Evolutionary conservation across 2,113 vertebrate genomes (phyloP).

Genomic region (Sturnus vulgaris): DNA sequence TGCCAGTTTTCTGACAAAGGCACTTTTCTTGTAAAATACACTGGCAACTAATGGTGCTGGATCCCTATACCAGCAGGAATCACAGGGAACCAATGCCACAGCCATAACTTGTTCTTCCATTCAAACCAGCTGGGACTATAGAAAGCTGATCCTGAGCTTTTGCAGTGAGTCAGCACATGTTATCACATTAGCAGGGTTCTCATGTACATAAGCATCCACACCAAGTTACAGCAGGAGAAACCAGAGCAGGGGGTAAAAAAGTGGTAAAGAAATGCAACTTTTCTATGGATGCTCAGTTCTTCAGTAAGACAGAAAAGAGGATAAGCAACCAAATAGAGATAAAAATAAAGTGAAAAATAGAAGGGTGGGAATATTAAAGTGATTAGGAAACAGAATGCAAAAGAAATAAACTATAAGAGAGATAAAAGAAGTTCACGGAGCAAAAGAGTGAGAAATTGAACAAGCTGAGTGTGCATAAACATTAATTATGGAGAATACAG

Average conservation of each 20-base stretch:
- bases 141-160: not conserved
- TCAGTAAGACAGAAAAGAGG: not conserved
- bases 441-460: not conserved
- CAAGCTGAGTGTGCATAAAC: not conserved
- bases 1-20: not conserved
- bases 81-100: not conserved
- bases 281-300: not conserved
- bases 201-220: not conserved
- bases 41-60: not conserved
- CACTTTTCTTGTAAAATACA: not conserved
- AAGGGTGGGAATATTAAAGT: not conserved
- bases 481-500: not conserved
- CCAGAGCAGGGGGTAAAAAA: not conserved
- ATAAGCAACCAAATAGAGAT: not conserved
- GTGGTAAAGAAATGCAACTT: not conserved
- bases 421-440: not conserved
- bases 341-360: not conserved
- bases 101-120: not conserved
- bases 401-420: not conserved
- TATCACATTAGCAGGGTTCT: not conserved
- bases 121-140: not conserved
- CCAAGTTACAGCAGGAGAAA: not conserved
- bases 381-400: not conserved
- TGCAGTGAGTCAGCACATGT: not conserved
- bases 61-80: not conserved